Base-by-base conservation (phyloP, 2,888 invertebrate genomes). In the Isoperla grammatica region DNA sequence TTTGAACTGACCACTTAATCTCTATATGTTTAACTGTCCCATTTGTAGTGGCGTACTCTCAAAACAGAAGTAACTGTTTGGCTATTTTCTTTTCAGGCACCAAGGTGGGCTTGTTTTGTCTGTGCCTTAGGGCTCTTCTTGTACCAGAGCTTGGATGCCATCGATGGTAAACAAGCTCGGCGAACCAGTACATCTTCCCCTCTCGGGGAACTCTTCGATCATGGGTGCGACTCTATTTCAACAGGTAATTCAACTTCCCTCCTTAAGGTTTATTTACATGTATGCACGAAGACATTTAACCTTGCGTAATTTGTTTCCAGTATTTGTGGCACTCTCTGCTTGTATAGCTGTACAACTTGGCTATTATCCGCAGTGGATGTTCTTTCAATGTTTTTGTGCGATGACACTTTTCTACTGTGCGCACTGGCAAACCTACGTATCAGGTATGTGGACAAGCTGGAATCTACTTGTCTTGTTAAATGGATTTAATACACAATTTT, bases 351-450 rank as follows among this genome's bases (percentile, higher is more conserved):
- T 97, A 63, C 91, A 93, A 71, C 78, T 99, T 65, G 99, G 99
- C 2, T 82, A 88, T 68, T 87, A 90, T 73, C 95, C 96, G 15
- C 88, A 87, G 61, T 91, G 95, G 88, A 89, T 98, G 85, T 92
- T 98, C 78, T 91, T 95, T 74, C 84, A 95, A 82, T 93, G 94
- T 74, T 91, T 97, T 74, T 87, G 92, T 75, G 95, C 95, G 23
- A 90, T 95, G 79, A 88, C 93, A 35, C 78, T 98, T 65, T 99
- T 98, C 79, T 99, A 99, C 77, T 93, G 93, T 76, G 98, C 99
- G 17, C 99, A 99, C 76, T 99, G 99, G 99, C 97, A 98, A 74
- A 96, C 98, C 0, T 99, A 99, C 76, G 97, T 98, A 42, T 96
- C 98, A 64, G 98, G 86, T 75, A 75, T 71, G 71, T 65, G 12